phyloP scores from a whole-genome alignment of 2,113 vertebrate species.

The Rhynchomys soricoides region DNA sequence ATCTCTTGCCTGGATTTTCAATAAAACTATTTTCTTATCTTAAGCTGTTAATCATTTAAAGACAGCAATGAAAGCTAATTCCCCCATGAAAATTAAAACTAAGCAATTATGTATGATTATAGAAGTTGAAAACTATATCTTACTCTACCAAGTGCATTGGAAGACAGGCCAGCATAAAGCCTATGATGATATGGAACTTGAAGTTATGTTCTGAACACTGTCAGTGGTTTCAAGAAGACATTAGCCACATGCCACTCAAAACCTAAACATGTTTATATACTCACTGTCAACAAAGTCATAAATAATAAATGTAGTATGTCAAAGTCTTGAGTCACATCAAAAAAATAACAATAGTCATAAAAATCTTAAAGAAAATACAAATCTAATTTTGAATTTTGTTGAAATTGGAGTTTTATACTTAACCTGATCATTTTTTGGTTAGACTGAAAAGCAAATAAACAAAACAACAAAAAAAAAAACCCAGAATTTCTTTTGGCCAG shows the following conservation, averaged over 20 bases:
- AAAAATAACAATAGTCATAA: neutral
- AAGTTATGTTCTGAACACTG: conserved; percentile 60
- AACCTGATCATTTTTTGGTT: neutral
- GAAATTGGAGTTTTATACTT: neutral
- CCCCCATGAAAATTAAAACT: conserved; percentile 55
- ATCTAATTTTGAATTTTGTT: neutral
- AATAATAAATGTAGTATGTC: conserved; percentile 55
- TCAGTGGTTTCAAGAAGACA: conserved; percentile 50
- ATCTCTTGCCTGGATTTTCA: conserved; percentile 6
- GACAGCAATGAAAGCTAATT: conserved; percentile 52
- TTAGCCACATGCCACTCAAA: conserved; percentile 54
- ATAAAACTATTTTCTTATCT: neutral
- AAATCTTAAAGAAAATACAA: neutral
- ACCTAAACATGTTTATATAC: conserved; percentile 67
- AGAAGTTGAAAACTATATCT: neutral
- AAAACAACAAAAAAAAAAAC: too few species aligned
- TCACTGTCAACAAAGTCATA: conserved; percentile 51
- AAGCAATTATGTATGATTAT: neutral
- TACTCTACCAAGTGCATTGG: neutral
- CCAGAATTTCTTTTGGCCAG: neutral
- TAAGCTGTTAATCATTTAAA: conserved; percentile 16
- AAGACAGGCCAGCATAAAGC: conserved; percentile 40
- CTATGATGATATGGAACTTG: conserved; percentile 50
- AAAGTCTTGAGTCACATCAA: neutral
- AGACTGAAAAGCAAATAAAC: neutral